Evolutionary conservation across 2,797 vertebrate species (phyloP).

Genomic region (Fistularia tabacaria): DNA sequence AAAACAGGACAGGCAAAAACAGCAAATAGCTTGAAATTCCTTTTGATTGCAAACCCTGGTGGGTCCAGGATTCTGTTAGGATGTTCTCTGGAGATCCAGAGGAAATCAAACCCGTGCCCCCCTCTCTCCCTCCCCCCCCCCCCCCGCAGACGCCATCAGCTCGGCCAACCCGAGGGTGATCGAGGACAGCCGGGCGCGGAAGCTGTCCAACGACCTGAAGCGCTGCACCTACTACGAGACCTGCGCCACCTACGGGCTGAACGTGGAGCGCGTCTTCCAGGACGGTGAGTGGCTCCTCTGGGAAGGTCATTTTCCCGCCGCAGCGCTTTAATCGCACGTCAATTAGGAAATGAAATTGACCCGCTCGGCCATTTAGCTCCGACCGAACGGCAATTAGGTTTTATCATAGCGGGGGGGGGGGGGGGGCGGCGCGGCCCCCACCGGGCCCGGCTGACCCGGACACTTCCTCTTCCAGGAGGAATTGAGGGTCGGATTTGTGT

Average conservation of each 20-base stretch:
- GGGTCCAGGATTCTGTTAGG: too few relatives aligned
- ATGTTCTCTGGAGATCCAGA: too few relatives aligned
- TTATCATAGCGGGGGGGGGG: slow-evolving; percentile 34
- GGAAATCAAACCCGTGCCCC: too few relatives aligned
- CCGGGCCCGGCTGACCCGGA: too few relatives aligned
- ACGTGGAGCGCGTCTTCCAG: slow-evolving; percentile 96
- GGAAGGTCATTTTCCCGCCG: slow-evolving; percentile 60
- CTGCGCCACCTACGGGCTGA: slow-evolving; percentile 95
- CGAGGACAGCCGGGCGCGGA: slow-evolving; percentile 86
- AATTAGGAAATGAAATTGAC: slow-evolving; percentile 69
- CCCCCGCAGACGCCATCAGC: slow-evolving; percentile 90
- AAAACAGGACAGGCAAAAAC: too few relatives aligned
- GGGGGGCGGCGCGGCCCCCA: slow-evolving; percentile 6
- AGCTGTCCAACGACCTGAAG: slow-evolving; percentile 93
- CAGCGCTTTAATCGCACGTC: slow-evolving; percentile 69
- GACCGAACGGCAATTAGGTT: slow-evolving; percentile 55
- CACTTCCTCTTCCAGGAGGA: too few relatives aligned
- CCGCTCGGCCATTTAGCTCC: slow-evolving; percentile 56
- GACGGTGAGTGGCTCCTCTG: slow-evolving; percentile 83
- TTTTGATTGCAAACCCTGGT: too few relatives aligned
- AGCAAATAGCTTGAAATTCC: too few relatives aligned
- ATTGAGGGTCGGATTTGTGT: too few relatives aligned
- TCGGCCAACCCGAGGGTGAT: slow-evolving; percentile 91
- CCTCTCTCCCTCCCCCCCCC: too few relatives aligned
- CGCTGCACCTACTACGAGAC: slow-evolving; percentile 98